Percentiles rank a stretch among this genome's conserved stretches.
phyloP scores from a whole-genome alignment of 1,140 invertebrate genomes.

The Orussus abietinus region DNA sequence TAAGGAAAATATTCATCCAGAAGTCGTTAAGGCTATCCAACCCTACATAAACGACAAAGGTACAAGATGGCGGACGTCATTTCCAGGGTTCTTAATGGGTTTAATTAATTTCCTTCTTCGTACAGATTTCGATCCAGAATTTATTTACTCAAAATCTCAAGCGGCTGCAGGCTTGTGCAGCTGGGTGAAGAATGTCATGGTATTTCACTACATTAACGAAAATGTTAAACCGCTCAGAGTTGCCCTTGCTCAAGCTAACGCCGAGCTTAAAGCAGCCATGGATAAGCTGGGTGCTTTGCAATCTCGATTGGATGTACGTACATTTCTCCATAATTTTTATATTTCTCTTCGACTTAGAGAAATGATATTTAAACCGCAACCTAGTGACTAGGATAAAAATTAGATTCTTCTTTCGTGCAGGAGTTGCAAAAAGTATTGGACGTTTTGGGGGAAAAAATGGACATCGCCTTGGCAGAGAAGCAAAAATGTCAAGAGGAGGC shows the following conservation, averaged over 20 bases:
- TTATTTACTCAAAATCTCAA: constrained; percentile 79
- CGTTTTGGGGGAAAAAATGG: constrained; percentile 74
- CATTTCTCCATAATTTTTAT: constrained; percentile 4
- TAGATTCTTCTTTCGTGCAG: constrained; percentile 44
- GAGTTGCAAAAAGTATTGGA: constrained; percentile 77
- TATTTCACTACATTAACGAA: constrained; percentile 88
- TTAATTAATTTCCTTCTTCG: constrained; percentile 1
- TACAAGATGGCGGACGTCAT: constrained; percentile 14
- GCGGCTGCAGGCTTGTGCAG: constrained; percentile 89
- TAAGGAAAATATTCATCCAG: constrained; percentile 90
- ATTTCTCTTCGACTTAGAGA: constrained; percentile 5
- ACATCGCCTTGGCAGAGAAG: constrained; percentile 81
- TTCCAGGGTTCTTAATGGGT: constrained; percentile 2
- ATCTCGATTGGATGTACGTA: constrained; percentile 56
- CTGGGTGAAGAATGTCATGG: constrained; percentile 92
- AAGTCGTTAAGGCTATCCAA: constrained; percentile 70
- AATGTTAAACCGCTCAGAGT: constrained; percentile 87
- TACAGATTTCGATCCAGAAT: constrained; percentile 80
- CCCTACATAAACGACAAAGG: constrained; percentile 53
- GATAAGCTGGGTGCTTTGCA: constrained; percentile 70
- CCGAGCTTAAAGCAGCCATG: constrained; percentile 75
- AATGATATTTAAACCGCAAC: constrained; percentile 1
- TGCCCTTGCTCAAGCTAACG: constrained; percentile 78
- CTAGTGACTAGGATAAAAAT: too few relatives aligned
- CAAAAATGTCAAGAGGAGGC: constrained; percentile 83